Base-by-base conservation (phyloP, 2,797 vertebrate species). In the Streptopelia turtur region DNA sequence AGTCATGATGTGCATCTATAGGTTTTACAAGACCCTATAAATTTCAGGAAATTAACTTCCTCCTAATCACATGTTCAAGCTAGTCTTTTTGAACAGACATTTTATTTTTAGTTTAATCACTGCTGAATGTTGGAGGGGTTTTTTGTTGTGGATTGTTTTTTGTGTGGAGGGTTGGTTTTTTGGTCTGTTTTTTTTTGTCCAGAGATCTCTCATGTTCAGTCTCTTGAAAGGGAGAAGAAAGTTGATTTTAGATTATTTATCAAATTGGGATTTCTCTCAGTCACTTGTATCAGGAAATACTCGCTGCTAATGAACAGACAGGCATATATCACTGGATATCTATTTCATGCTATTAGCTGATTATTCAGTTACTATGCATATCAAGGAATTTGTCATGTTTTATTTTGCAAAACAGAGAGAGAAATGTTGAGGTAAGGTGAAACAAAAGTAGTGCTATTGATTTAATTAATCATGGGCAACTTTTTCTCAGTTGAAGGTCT, bases 1-100 rank as follows among this genome's bases (percentile, higher is more conserved):
- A 95, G 65, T 83, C 92, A 79, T 83, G 80, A 93, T 74, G 39
- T 89, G 87, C 91, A 94, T 90, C 94, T 96, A 71, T 89, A 69
- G 75, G 74, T 95, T 97, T 97, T 97, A 95, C 79, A 95, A 43
- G 93, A 39, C n/a, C 68, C 87, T 76, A 74, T 96, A 96, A 97
- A 97, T 97, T 90, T 83, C 93, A 94, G 95, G 94, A 97, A 97
- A 97, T 97, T 97, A 97, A 92, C 85, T 95, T 83, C 60, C 68
- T 86, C 53, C 18, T 96, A 82, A 94, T 94, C 45, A 47, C 21
- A 11, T 83, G 75, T 83, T 93, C n/a, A 64, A 59, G 77, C 68
- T 55, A 84, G 63, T 25, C 57, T 83, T 90, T 87, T 70, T 85
- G 83, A 91, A 74, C 68, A 63, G 89, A 68, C 47, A 4, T 80